Conservation (phyloP, 2,113 vertebrate genomes). For the Spea bombifrons region DNA sequence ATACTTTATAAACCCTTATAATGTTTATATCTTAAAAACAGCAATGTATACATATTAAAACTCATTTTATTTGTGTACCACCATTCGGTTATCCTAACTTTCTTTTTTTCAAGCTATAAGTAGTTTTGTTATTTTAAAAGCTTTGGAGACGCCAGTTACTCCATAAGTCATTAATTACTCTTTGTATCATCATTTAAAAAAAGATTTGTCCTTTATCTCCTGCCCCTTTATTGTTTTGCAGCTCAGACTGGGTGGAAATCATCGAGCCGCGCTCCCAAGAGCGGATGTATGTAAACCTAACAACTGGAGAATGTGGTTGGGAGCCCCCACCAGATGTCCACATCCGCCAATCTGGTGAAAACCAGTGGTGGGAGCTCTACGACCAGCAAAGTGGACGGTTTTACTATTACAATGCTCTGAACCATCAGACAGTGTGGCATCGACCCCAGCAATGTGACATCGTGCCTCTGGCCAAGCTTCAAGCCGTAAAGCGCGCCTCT, state of each 20-base stretch:
- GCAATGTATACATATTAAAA: too few species aligned
- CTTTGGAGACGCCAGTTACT: too few species aligned
- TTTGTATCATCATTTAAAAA: background rate
- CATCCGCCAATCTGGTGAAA: slow-evolving; percentile 78
- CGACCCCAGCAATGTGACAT: slow-evolving; percentile 82
- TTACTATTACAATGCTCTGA: slow-evolving; percentile 86
- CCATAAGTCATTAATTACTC: too few species aligned
- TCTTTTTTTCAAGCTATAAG: too few species aligned
- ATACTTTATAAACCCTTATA: too few species aligned
- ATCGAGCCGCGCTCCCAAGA: slow-evolving; percentile 83
- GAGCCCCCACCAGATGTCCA: slow-evolving; percentile 71
- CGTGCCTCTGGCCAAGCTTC: slow-evolving; percentile 82
- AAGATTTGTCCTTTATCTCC: too few species aligned
- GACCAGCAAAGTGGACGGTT: slow-evolving; percentile 81
- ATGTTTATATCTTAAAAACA: too few species aligned
- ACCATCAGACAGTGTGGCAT: slow-evolving; percentile 81
- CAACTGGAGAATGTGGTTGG: slow-evolving; percentile 82
- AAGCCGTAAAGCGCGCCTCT: slow-evolving; percentile 77
- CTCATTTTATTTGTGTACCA: too few species aligned
- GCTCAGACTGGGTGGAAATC: slow-evolving; percentile 88
- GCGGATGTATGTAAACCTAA: slow-evolving; percentile 85
- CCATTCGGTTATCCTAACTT: too few species aligned
- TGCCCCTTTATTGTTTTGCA: slow-evolving; percentile 54
- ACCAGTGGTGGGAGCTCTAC: slow-evolving; percentile 90
- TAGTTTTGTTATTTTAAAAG: too few species aligned